These are phyloP conservation scores for Parnassius glacialis DNA, from an alignment of 2,888 invertebrate species.

Conservation along the genomic window DNA sequence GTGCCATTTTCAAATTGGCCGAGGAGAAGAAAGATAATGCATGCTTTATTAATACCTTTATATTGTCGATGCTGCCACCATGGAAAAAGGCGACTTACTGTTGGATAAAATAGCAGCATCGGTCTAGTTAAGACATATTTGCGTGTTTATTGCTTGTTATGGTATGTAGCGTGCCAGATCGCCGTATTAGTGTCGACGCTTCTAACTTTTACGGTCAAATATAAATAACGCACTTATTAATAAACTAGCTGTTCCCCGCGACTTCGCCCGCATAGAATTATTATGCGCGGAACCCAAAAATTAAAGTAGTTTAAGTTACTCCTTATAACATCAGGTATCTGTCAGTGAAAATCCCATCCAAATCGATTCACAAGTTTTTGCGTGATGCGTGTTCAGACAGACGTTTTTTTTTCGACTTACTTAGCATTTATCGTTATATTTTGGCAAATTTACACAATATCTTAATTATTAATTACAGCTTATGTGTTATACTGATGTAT, in stretches of 20 bases:
- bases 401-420: too few relatives aligned
- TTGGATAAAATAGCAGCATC: slow-evolving; percentile 16
- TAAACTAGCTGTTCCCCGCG: neutral
- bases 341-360: too few relatives aligned
- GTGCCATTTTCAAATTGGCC: slow-evolving; percentile 32
- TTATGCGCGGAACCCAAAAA: too few relatives aligned
- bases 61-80: slow-evolving; percentile 14
- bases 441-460: too few relatives aligned
- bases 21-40: slow-evolving; percentile 12
- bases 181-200: slow-evolving; percentile 25
- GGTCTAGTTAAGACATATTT: slow-evolving; percentile 19
- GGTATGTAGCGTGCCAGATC: slow-evolving; percentile 10
- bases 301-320: too few relatives aligned
- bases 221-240: neutral
- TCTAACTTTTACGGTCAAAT: slow-evolving; percentile 26
- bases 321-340: too few relatives aligned
- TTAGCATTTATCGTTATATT: too few relatives aligned
- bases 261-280: too few relatives aligned
- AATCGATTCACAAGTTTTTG: too few relatives aligned
- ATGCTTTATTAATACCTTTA: slow-evolving; percentile 10
- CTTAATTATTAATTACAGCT: too few relatives aligned
- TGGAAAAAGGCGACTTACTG: slow-evolving; percentile 10
- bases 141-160: slow-evolving; percentile 30
- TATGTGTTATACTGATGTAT: too few relatives aligned
- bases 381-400: too few relatives aligned